Evolutionary conservation across 2,113 vertebrate species (phyloP).

Genomic region (Microtus oregoni): DNA sequence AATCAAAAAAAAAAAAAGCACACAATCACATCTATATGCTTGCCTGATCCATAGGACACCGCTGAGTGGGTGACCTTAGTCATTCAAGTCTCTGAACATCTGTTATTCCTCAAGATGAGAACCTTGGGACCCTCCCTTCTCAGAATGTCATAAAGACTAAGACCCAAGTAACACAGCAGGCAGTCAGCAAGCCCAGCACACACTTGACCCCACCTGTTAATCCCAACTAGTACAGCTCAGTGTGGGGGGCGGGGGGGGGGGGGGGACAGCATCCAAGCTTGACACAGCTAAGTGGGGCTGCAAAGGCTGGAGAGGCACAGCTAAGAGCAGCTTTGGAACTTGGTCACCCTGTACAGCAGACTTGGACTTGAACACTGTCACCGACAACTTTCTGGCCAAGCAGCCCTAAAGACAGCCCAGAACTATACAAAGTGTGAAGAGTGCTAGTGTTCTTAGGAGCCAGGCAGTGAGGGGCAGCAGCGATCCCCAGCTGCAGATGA

Average conservation of each 20-base stretch:
- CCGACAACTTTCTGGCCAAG: background rate
- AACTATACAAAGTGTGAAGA: rapidly evolving
- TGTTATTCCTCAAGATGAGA: background rate
- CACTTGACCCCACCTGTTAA: background rate
- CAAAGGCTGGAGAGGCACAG: background rate
- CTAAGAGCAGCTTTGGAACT: background rate
- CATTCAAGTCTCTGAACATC: background rate
- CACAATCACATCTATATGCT: background rate
- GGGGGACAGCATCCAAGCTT: background rate
- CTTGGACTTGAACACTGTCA: too few species aligned
- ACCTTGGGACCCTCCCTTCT: background rate
- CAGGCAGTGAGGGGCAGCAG: too few species aligned
- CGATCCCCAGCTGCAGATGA: too few species aligned
- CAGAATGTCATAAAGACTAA: background rate
- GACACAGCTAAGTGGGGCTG: background rate
- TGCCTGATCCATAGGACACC: background rate
- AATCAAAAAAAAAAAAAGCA: background rate
- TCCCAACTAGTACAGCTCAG: background rate
- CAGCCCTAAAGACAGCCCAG: background rate
- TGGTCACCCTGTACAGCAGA: rapidly evolving
- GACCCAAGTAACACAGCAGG: too few species aligned
- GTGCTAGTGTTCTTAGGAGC: rapidly evolving
- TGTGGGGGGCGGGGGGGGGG: rapidly evolving
- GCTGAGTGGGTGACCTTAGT: background rate
- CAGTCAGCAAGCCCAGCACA: background rate